Base-by-base conservation (phyloP, 30 jellyfish, hydroid and myxozoan genomes). In the Mastigias papua region DNA sequence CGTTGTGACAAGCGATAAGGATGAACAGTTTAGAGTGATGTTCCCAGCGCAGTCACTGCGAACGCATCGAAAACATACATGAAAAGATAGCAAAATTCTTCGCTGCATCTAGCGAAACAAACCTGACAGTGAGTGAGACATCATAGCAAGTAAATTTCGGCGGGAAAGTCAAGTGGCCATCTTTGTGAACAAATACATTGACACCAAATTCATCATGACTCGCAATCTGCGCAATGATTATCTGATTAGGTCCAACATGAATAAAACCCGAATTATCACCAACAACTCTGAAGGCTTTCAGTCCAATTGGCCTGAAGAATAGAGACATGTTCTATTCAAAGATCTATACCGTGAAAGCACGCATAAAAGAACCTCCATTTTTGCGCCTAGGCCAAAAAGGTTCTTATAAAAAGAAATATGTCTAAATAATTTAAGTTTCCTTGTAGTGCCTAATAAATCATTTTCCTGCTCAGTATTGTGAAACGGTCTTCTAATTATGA, bases 131-230 rank as follows among this genome's bases (percentile, higher is more conserved):
- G 10, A 86, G 19, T 1, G 84, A 26, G 89, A 86, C 49, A 48
- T 73, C 89, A 74, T 86, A 76, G 61, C 94, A 86, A 1, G 89
- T 72, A 54, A 86, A 86, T 80, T 54, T 86, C 51, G 94, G 78
- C 16, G 94, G 94, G 42, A 86, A 86, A 8, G 84, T 23, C 83
- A 86, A 28, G 42, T 86, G 94, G 17, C 94, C 84, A 63, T 73
- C 69, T 49, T 86, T 73, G 33, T 73, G 89, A 17, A 86, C 78
- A 63, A 48, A 86, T 34, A 86, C 83, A 58, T 86, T 86, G 84
- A 86, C 76, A 34, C 84, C 89, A 74, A 86, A 76, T 13, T 73
- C 68, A 51, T 86, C 94, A 65, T 86, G 94, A 73, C 73, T 60
- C 2, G 94, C 84, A 21, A 63, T 33, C 49, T 86, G 94, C 8